phyloP scores from a whole-genome alignment of 1,140 invertebrate species.

The Belonocnema kinseyi region DNA sequence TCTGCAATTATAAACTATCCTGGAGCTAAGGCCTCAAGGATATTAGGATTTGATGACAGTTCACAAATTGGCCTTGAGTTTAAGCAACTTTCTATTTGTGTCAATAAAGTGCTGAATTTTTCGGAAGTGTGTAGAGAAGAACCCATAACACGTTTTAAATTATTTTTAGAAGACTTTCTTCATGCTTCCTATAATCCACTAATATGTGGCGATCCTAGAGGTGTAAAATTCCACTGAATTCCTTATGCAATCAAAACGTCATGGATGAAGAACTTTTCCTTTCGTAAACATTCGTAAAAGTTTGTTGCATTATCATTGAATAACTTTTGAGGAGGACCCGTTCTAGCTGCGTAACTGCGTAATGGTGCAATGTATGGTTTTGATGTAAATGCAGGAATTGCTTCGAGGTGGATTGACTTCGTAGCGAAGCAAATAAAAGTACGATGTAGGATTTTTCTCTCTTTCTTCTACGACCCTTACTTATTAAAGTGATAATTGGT shows the following conservation, averaged over 20 bases:
- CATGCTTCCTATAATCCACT: neutral
- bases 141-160: neutral
- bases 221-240: no score
- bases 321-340: no score
- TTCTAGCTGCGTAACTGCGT: no score
- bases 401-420: neutral
- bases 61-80: constrained; percentile 18
- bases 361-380: no score
- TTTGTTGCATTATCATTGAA: no score
- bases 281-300: neutral
- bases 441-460: no score
- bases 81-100: neutral
- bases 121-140: neutral
- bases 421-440: neutral
- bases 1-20: constrained; percentile 57
- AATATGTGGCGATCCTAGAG: neutral
- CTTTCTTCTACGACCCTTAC: no score
- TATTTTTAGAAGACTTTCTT: neutral
- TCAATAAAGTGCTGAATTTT: constrained; percentile 19
- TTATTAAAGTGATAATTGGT: no score
- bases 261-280: no score
- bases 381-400: neutral
- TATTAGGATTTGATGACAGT: constrained; percentile 37
- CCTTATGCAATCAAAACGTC: no score
- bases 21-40: constrained; percentile 43